Evolutionary conservation across 1,140 invertebrate genomes (phyloP).

Genomic region (Papilio helenus): DNA sequence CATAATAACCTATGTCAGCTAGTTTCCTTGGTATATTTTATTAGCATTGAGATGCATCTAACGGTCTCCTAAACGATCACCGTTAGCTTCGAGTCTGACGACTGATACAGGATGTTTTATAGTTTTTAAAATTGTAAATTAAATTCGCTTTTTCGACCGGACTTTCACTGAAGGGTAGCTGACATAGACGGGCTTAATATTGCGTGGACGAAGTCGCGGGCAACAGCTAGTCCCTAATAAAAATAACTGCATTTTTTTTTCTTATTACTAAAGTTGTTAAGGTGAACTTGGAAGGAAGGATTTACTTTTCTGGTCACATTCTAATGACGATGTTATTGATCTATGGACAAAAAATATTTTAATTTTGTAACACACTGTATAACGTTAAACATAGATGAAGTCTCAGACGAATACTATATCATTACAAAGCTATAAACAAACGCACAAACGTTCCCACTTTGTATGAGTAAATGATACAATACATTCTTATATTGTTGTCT

Average conservation of each 20-base stretch:
- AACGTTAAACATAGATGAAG: background rate
- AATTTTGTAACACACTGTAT: background rate
- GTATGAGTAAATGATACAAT: background rate
- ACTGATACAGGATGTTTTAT: slow-evolving; percentile 1
- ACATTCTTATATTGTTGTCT: background rate
- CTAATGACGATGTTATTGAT: background rate
- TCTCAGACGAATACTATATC: background rate
- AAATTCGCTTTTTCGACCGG: no score
- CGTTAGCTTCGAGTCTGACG: background rate
- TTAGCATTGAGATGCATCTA: slow-evolving; percentile 18
- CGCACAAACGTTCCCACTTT: background rate
- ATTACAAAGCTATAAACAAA: slow-evolving; percentile 18
- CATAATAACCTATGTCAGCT: background rate
- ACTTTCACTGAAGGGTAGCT: no score
- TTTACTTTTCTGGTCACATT: background rate
- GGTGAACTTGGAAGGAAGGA: background rate
- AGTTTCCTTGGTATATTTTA: slow-evolving; percentile 23
- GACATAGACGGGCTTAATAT: no score
- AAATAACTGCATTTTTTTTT: background rate
- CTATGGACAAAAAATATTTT: background rate
- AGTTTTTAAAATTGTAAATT: background rate
- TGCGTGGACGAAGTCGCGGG: no score
- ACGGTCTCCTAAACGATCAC: slow-evolving; percentile 12
- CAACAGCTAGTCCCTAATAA: no score
- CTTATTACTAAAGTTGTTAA: no score